Base-by-base conservation (phyloP, 2,113 vertebrate species). In the Chloroceryle aenea region DNA sequence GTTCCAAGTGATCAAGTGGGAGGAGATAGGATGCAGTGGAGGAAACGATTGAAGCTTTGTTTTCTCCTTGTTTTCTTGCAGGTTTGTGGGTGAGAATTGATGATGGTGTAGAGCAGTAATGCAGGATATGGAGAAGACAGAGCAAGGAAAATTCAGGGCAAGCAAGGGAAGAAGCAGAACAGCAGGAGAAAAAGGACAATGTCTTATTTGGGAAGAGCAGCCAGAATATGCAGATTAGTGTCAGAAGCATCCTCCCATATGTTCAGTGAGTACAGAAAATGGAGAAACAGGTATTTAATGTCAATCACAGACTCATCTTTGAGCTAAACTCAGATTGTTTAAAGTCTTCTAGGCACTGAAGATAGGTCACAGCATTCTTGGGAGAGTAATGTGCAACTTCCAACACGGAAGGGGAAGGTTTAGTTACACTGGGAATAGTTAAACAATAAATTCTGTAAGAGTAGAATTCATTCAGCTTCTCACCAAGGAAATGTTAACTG, bases 391-490 rank as follows among this genome's bases (percentile, higher is more conserved):
- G 1, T 71, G 32, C 68, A 78, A 2, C 25, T 90, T 69, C 22
- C 19, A 72, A 32, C 43, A 47, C 9, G 3, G 62, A 89, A 82
- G 14, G 25, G 14, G 53, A 91, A 89, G 45, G 26, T 21, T 82
- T 23, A 25, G 30, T 30, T 85, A 45, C n/a, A 55, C 45, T 72
- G 68, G 45, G 62, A 89, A 66, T 56, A 80, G 72, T 86, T 95
- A 80, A 94, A 20, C 64, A 81, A 17, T 34, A 56, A 73, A 55
- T 87, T 80, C 47, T 91, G 58, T 62, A 53, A 26, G 64, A 59
- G 26, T 40, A 80, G 85, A 87, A 48, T 77, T 90, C 63, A 88
- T 95, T 88, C 90, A 86, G 64, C 25, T 85, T 80, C 90, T 76
- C 67, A 53, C 14, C 11, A 67, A 82, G 58, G 42, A 94, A 85